Evolutionary conservation across 2,888 invertebrate genomes (phyloP), one percentile per base, ranked within the genome.

Genomic region (Charanyca ferruginea): DNA sequence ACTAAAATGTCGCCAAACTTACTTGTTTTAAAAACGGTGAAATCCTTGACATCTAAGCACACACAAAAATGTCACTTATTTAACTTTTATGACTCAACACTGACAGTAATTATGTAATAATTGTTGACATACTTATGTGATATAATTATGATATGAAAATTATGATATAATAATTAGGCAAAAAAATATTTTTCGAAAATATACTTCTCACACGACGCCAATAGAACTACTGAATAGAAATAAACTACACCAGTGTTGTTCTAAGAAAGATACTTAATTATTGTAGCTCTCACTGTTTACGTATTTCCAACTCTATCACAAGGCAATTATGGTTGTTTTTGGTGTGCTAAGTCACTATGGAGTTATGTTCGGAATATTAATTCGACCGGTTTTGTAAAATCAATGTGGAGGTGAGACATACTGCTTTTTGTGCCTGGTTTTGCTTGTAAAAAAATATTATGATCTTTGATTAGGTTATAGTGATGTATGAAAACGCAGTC

Each of bases 21-120:
- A 89, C 89, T 81, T 89, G 89, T 80, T 83, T 89, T 11, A 81
- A 51, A 75, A 89, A 88, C 47, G 89, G 89, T 0, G 88, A 81
- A 57, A 83, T 78, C 42, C 73, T 62, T 54, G 73, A 53, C 79
- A 83, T 83, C 20, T 67, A 65, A 72, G 13, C 49, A 66, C 71
- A 77, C 16, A 25, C 22, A 22, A 20, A 7, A 48, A 23, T 11
- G n/a, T 53, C 61, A 76, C 54, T 51, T 16, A 42, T 20, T 35
- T 47, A 57, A 67, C 20, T 66, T 32, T 25, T 13, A 6, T 38
- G 7, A 41, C 11, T 16, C n/a, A 20, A 11, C 66, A 28, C 51
- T 65, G 45, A 52, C 66, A 20, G 45, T n/a, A 22, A 51, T 45
- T 0, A 35, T 41, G 16, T 28, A 45, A 41, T 41, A 25, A 54